phyloP scores from a whole-genome alignment of 2,797 vertebrate species.

The Semaprochilodus insignis region DNA sequence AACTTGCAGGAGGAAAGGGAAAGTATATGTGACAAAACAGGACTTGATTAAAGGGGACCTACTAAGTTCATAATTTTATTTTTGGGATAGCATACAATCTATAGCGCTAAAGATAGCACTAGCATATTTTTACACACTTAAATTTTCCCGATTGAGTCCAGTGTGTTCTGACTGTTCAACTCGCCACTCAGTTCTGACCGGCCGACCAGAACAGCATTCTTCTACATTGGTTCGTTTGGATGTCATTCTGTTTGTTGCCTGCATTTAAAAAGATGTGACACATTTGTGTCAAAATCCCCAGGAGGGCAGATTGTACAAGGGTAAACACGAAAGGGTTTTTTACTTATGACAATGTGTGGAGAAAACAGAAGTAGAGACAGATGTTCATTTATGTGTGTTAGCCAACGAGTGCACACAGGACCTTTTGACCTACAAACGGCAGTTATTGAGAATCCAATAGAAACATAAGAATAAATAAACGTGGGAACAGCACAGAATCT shows the following conservation, averaged over 20 bases:
- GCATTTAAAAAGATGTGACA: not conserved
- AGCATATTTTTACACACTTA: too few species aligned
- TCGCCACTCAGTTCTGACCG: too few species aligned
- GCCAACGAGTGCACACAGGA: conserved; percentile 66
- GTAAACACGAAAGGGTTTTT: conserved; percentile 48
- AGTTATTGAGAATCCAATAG: conserved; percentile 46
- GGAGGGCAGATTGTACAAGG: conserved; percentile 62
- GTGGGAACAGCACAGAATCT: conserved; percentile 56
- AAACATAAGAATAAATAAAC: conserved; percentile 49
- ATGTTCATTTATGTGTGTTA: conserved; percentile 60
- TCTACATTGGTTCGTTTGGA: too few species aligned
- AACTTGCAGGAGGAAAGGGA: too few species aligned
- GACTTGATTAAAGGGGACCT: too few species aligned
- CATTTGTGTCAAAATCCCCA: conserved; percentile 72
- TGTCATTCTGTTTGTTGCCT: not conserved
- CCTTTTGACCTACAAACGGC: conserved; percentile 35
- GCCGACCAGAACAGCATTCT: too few species aligned
- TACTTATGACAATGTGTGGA: conserved; percentile 15
- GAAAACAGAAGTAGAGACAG: conserved; percentile 55
- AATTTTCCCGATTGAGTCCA: too few species aligned
- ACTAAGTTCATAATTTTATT: too few species aligned
- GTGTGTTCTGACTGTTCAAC: too few species aligned
- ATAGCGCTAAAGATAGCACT: too few species aligned
- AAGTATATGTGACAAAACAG: too few species aligned
- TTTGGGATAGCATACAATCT: too few species aligned